Base-by-base conservation (phyloP, 2,113 vertebrate genomes). In the Oncorhynchus gorbuscha region DNA sequence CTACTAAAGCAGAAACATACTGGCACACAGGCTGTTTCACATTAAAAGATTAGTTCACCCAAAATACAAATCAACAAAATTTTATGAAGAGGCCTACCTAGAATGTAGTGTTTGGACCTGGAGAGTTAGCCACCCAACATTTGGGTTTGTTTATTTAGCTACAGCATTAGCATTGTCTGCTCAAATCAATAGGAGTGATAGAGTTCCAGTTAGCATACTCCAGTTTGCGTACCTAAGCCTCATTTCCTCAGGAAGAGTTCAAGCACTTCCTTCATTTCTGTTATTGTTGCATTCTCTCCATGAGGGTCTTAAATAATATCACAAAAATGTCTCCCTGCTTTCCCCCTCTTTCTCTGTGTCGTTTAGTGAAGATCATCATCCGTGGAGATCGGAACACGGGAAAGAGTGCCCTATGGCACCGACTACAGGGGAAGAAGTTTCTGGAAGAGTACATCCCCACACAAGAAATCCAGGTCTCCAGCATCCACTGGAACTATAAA, bases 401-500 rank as follows among this genome's bases (percentile, higher is more conserved):
- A 58, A 96, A 96, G 85, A 96, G 95, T 0, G 93, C 95, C 0
- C 89, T 96, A 22, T 96, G 95, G 95, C 94, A 96, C 81, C 92
- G 95, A 39, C 93, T 96, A 39, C 95, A 96, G 84, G 95, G 95
- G 24, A 93, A 93, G 92, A 93, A 90, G 81, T 96, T 96, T 12
- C 78, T 95, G 80, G 95, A 96, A 85, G 95, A 96, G 30, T 96
- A 96, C 79, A 94, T 96, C 70, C 95, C 95, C 64, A 96, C 95
- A 5, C 95, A 95, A 87, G 95, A 96, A 91, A 96, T 96, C 89
- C 95, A 95, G 85, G 95, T 95, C 92, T 95, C 95, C 93, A 96
- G 95, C 92, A 96, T 96, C 90, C 95, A 96, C 88, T 96, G 95
- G 95, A 96, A 91, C 90, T 96, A 96, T 69, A 96, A 96, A 89